phyloP scores from a whole-genome alignment of 2,113 vertebrate genomes.

The Nematolebias whitei region DNA sequence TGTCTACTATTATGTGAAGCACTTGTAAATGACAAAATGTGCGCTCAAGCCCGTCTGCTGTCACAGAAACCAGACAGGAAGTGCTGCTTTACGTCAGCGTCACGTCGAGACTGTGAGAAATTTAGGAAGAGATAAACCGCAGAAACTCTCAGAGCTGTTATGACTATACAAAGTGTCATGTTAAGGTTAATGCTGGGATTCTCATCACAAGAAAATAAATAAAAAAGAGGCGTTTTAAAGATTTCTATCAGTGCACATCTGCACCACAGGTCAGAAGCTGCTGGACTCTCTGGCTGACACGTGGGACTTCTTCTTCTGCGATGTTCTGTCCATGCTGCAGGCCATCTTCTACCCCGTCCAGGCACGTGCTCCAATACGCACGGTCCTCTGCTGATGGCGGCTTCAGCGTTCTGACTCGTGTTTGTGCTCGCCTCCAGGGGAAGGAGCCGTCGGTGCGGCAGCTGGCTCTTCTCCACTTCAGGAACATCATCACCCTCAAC shows the following conservation, averaged over 20 bases:
- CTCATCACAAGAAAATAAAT: no score
- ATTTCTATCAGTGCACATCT: no score
- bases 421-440: conserved; percentile 49
- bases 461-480: conserved; percentile 91
- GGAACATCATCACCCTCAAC: conserved; percentile 92
- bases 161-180: background rate
- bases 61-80: conserved; percentile 52
- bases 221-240: background rate
- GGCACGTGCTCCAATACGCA: conserved; percentile 27
- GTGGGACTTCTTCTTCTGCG: conserved; percentile 99
- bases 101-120: conserved; percentile 8
- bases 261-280: conserved; percentile 96
- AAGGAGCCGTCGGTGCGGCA: conserved; percentile 86
- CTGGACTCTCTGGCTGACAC: conserved; percentile 98
- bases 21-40: conserved; percentile 3
- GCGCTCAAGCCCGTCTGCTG: conserved; percentile 1
- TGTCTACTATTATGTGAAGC: conserved; percentile 36
- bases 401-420: background rate
- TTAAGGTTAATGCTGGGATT: background rate
- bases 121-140: conserved; percentile 16
- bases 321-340: conserved; percentile 95
- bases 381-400: background rate
- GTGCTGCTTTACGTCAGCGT: conserved; percentile 15
- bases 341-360: conserved; percentile 81
- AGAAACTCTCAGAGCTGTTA: conserved; percentile 8